Evolutionary conservation across 2,888 invertebrate species (phyloP), one percentile per base, ranked within the genome.

Genomic region (Charanyca ferruginea): DNA sequence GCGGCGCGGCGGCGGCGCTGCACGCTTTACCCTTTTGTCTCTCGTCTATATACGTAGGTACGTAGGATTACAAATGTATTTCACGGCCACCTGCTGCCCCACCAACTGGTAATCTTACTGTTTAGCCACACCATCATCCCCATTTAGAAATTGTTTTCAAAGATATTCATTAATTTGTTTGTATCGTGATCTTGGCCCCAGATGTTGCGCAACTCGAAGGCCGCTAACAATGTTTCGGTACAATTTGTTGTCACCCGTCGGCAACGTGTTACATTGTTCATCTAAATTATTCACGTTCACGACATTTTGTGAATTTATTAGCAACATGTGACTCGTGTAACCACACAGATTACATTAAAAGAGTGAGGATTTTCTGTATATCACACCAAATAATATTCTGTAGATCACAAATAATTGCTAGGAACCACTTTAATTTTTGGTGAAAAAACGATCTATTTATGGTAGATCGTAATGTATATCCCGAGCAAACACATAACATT

Each of bases 171-270:
- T 78, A 68, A 80, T 88, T 86, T 83, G 81, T 73, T 58, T 42
- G 18, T n/a, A n/a, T 42, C 38, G n/a, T 42, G 42, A 18, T 70
- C 79, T 84, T 84, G 85, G 83, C 74, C 85, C 81, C 88, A 89
- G 85, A 87, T 87, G 89, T 90, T 87, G 87, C 82, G 84, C 85
- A 89, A 88, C 73, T 72, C 72, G 70, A 80, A 82, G 73, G 71
- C 69, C 77, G 67, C 71, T 70, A 64, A 86, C 87, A 85, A 86
- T 84, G 81, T 83, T 77, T 77, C 67, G 74, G 73, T 72, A 66
- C 78, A 76, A 73, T 84, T 77, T 28, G 38, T 61, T 62, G 69
- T 77, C 69, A 73, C 55, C 76, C 69, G 75, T 58, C 75, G 51
- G 47, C 66, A 51, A 65, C 57, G 32, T 23, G 54, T 80, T n/a